Evolutionary conservation across 2,113 vertebrate genomes (phyloP).

Genomic region (Cephalopterus ornatus): DNA sequence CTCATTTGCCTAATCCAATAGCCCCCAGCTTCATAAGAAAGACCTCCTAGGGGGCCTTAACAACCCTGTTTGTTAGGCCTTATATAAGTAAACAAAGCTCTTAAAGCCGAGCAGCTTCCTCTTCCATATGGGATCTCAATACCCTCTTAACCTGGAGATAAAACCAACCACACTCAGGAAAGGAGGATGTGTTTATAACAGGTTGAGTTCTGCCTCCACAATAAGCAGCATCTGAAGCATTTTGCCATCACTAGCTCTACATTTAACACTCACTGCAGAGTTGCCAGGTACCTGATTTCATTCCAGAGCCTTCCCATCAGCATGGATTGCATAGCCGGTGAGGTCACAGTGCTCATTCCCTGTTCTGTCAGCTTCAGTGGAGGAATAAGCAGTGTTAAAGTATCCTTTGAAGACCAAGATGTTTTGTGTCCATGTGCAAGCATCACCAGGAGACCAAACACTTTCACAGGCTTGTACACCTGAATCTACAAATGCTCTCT

Average conservation of each 20-base stretch:
- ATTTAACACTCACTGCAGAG: not conserved
- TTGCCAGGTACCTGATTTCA: not conserved
- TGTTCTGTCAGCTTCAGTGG: not conserved
- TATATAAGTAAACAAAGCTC: conserved; percentile 84
- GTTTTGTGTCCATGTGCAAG: not conserved
- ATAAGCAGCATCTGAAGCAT: not conserved
- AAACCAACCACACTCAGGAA: not conserved
- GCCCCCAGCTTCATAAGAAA: conserved; percentile 74
- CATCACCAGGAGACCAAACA: not conserved
- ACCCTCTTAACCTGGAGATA: conserved; percentile 11
- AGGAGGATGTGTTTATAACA: not conserved
- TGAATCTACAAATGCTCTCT: not conserved
- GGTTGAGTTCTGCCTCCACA: not conserved
- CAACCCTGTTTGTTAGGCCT: conserved; percentile 76
- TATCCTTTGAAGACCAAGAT: not conserved
- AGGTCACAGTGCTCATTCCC: not conserved
- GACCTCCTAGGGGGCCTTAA: conserved; percentile 67
- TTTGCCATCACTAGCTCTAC: not conserved
- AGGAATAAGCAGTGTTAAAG: not conserved
- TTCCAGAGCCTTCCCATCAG: not conserved
- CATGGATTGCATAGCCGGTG: not conserved
- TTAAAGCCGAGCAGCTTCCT: conserved; percentile 54
- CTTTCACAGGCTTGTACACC: not conserved
- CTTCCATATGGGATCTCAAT: conserved; percentile 44
- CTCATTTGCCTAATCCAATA: conserved; percentile 85